These are phyloP conservation scores for Verasper variegatus DNA, from an alignment of 2,113 vertebrate genomes.

Conservation along the genomic window DNA sequence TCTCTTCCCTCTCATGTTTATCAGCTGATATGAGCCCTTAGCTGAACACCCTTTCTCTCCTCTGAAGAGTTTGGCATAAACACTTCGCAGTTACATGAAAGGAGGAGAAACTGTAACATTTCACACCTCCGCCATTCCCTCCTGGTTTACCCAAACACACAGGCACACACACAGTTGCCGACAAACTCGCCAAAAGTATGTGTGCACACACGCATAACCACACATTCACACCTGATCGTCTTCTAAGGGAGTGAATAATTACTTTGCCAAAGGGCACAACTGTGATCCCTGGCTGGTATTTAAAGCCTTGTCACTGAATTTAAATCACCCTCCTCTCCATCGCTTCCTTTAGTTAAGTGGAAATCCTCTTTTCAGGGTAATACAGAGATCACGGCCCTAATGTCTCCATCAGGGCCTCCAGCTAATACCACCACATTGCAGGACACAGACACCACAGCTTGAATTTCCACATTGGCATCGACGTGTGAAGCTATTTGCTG, in stretches of 20 bases:
- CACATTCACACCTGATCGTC: slow-evolving; percentile 64
- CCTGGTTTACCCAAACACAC: slow-evolving; percentile 33
- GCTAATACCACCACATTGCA: slow-evolving; percentile 37
- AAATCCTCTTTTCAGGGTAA: slow-evolving; percentile 70
- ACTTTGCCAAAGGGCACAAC: slow-evolving; percentile 81
- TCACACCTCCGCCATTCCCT: slow-evolving; percentile 55
- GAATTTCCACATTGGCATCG: slow-evolving; percentile 22
- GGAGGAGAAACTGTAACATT: slow-evolving; percentile 71
- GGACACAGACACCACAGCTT: slow-evolving; percentile 26
- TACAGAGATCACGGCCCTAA: slow-evolving; percentile 64
- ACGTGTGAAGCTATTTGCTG: slow-evolving; percentile 9
- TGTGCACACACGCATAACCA: neutral
- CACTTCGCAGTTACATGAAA: slow-evolving; percentile 67
- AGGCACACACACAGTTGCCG: slow-evolving; percentile 34
- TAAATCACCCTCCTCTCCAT: slow-evolving; percentile 75
- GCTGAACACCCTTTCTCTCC: slow-evolving; percentile 35
- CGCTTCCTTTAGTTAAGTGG: slow-evolving; percentile 71
- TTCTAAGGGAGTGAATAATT: slow-evolving; percentile 80
- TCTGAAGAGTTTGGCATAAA: slow-evolving; percentile 65
- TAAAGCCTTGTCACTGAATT: slow-evolving; percentile 83
- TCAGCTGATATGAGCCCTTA: slow-evolving; percentile 36
- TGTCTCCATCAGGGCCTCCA: slow-evolving; percentile 51
- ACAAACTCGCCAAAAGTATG: slow-evolving; percentile 15
- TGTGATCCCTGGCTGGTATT: slow-evolving; percentile 82
- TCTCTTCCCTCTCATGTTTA: slow-evolving; percentile 19